Base-by-base conservation (phyloP, 2,797 vertebrate genomes). In the Chelon labrosus region DNA sequence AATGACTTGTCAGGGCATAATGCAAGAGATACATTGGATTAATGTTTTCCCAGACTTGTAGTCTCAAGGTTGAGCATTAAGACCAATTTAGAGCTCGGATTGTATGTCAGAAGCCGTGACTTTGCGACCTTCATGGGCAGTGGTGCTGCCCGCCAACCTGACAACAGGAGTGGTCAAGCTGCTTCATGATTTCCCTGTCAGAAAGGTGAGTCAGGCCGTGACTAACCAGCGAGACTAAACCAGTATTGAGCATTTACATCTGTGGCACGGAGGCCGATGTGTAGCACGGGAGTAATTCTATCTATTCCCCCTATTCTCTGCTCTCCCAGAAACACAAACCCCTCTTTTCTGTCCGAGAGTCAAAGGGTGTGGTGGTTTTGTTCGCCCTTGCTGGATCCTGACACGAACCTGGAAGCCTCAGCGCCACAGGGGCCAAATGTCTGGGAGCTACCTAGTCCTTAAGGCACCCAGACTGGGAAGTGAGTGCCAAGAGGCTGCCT, bases 201-300 rank as follows among this genome's bases (percentile, higher is more conserved):
- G 86, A 81, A 83, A 91, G 90, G 86, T 94, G 93, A 94, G 88
- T 94, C 91, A 92, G 84, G 83, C 80, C 71, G 54, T 92, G 92
- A 94, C 89, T 92, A 93, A 93, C 75, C 87, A 74, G 86, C 59
- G 66, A 92, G 80, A 90, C 88, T 81, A 86, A 92, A 85, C 82
- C 80, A 38, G 88, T 91, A 91, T 91, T 84, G 31, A 85, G 65
- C 59, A 65, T 87, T 80, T 82, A 49, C 86, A 91, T 92, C 89
- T 88, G 57, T 60, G 83, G 88, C 77, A 59, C 42, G 38, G 46
- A 56, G 64, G 75, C 80, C 68, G 64, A 81, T 72, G 79, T 79
- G 71, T 70, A 85, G 82, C 82, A 77, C 68, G 47, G 82, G 72
- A 82, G 84, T 83, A 84, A 84, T 51, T 67, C 71, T 77, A 83